Evolutionary conservation across 2,113 vertebrate genomes (phyloP), one percentile per base, ranked within the genome.

Genomic region (Ptilonorhynchus violaceus): DNA sequence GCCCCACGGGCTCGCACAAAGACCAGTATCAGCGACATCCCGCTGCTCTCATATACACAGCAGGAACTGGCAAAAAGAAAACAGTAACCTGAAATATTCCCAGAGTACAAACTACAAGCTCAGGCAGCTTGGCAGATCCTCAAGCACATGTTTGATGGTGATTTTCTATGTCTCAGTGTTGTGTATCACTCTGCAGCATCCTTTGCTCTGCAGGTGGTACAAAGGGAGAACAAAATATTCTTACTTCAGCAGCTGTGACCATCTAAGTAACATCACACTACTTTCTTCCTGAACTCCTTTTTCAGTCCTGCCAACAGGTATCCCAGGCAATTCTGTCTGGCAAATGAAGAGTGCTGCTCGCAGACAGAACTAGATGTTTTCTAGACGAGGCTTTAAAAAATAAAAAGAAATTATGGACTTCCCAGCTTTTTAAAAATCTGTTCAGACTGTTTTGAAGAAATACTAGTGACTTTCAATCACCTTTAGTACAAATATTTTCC

Each of bases 41-140:
- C 0, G 0, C 24, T 1, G 2, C 24, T 66, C 42, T 28, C 60
- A 56, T 41, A 58, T 1, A 49, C 0, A 2, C 39, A 39, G 19
- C 13, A 66, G 60, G 42, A 85, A 24, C 16, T 9, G 15, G 27
- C 18, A 44, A 52, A 89, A 76, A 81, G 16, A 28, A 25, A 69
- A 21, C 0, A 2, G 37, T 31, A 66, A 53, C 28, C 28, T n/a
- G 20, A n/a, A 41, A 21, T 28, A 9, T 39, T 81, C 28, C 85
- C 33, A 55, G n/a, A 70, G 28, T 13, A n/a, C 3, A 41, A 47
- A 37, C 44, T 68, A 47, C 35, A 37, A 28, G 20, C 25, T 79
- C 20, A 14, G 0, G 0, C 7, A 56, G 73, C 12, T 13, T 73
- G 76, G 33, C 63, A 89, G 27, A 31, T 44, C 37, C 46, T 60